phyloP scores from a whole-genome alignment of 2,797 vertebrate genomes.

The Rhinoraja longicauda region DNA sequence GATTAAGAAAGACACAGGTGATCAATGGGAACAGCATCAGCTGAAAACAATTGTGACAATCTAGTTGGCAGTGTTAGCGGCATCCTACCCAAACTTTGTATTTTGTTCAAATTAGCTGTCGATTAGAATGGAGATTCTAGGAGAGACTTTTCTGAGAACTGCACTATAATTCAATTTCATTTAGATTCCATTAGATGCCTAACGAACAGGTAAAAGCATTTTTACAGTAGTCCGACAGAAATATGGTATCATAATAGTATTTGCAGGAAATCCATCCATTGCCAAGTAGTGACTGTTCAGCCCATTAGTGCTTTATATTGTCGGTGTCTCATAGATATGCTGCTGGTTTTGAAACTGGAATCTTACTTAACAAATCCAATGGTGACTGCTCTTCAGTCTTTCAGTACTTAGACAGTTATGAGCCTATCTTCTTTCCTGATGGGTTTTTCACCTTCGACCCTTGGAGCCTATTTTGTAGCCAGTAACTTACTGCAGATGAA shows the following conservation, averaged over 20 bases:
- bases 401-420: not conserved
- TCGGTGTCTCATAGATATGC: not conserved
- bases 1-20: not conserved
- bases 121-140: not conserved
- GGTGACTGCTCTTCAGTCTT: not conserved
- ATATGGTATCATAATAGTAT: not conserved
- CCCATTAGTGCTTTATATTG: not conserved
- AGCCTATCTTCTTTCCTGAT: not conserved
- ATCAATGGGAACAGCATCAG: not conserved
- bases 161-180: not conserved
- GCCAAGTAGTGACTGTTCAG: not conserved
- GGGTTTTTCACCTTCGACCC: not conserved
- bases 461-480: not conserved
- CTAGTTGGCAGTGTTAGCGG: not conserved
- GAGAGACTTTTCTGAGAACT: not conserved
- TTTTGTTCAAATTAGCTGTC: not conserved
- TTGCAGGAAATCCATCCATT: not conserved
- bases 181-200: not conserved
- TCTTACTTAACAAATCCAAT: not conserved
- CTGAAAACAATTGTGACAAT: not conserved
- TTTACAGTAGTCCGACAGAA: not conserved
- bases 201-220: not conserved
- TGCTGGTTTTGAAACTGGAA: constrained; percentile 18
- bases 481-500: not conserved
- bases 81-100: not conserved